Evolutionary conservation across 1,140 invertebrate species (phyloP), one percentile per base, ranked within the genome.

Genomic region (Drosophila varians): DNA sequence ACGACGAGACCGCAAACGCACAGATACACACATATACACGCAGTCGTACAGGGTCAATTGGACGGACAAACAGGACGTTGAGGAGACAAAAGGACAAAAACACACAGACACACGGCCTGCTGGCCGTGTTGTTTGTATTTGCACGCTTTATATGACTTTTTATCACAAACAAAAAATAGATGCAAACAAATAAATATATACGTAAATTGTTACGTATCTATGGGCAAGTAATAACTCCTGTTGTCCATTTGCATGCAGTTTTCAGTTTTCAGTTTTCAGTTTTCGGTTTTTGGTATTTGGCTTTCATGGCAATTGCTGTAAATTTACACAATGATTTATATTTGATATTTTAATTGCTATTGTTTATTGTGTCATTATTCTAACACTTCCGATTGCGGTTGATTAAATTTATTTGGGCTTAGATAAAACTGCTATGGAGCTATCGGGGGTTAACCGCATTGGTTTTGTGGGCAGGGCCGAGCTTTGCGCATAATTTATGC

Each of bases 351-450:
- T 86, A 86, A 86, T 86, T 86, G 82, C 82, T 82, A 79, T 86
- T 86, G 82, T 86, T 86, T 86, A 86, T 86, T 86, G 82, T 86
- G 82, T 87, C 83, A 86, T 86, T 87, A 87, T 86, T 87, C 82
- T 76, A 87, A 87, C 83, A 86, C 82, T 86, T 86, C 82, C 82
- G 82, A 77, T 86, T 86, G 82, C 57, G 82, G 82, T 86, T 86
- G 82, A 86, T 86, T 86, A 86, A 87, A 86, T 86, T 86, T 87
- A 86, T 86, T 87, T 77, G 58, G 60, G 36, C 64, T 79, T 86
- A 87, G 82, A 82, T 87, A 82, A 77, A 82, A 69, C 51, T 68
- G 34, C 36, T 11, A 34, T 36, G 31, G 11, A 40, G 36, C 47
- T 23, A 31, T 21, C 23, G 25, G 58, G 38, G 66, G 61, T 38